Conservation (phyloP, 2,888 invertebrate species). For the Zelleria hepariella region DNA sequence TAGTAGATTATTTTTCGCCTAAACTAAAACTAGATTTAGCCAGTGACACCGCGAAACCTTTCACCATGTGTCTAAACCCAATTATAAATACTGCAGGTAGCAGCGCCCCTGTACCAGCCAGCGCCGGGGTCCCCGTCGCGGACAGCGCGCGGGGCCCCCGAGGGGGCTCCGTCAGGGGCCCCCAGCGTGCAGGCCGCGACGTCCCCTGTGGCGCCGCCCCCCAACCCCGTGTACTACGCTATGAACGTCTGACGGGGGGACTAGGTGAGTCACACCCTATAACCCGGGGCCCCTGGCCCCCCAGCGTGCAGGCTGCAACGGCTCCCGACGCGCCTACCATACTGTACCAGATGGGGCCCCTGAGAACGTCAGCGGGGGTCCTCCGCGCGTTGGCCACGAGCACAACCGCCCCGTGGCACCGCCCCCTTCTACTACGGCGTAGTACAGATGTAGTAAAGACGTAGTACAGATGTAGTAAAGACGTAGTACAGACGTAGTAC, state of each 20-base stretch:
- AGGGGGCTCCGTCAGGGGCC: conserved; percentile 64
- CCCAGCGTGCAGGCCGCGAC: conserved; percentile 64
- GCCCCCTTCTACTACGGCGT: no score
- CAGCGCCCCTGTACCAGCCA: conserved; percentile 60
- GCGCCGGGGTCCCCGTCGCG: conserved; percentile 76
- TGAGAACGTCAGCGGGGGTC: no score
- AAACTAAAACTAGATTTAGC: not conserved
- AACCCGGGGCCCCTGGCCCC: no score
- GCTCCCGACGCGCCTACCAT: no score
- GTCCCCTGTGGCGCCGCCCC: conserved; percentile 55
- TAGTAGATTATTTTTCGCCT: no score
- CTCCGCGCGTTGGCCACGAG: no score
- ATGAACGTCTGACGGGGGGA: conserved; percentile 88
- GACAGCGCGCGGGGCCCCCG: conserved; percentile 78
- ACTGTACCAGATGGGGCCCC: no score
- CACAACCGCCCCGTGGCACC: no score
- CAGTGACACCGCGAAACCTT: not conserved
- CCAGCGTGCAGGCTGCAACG: no score
- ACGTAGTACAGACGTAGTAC: no score
- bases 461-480: no score
- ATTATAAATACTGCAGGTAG: conserved; percentile 34
- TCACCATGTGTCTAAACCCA: not conserved
- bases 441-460: no score
- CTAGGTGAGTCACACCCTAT: conserved; percentile 68
- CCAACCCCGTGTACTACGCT: conserved; percentile 81